Conservation (phyloP, 2,113 vertebrate genomes). For the Fukomys damarensis region DNA sequence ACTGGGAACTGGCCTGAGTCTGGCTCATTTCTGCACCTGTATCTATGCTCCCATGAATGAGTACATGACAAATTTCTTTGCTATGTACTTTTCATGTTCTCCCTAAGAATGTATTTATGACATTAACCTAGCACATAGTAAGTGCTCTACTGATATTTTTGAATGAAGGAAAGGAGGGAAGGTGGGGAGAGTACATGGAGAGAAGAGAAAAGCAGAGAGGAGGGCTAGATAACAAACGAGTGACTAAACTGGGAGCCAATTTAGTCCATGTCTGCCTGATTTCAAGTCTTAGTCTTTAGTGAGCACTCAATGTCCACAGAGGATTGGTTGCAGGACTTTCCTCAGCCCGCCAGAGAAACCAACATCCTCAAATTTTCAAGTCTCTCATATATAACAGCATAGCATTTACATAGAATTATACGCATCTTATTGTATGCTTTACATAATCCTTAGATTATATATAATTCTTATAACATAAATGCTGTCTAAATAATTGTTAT, state of each 20-base stretch:
- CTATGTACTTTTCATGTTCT: background rate
- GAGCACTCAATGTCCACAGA: background rate
- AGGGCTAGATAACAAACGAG: background rate
- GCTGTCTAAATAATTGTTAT: background rate
- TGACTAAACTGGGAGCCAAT: background rate
- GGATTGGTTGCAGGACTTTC: background rate
- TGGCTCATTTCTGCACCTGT: background rate
- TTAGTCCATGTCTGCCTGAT: background rate
- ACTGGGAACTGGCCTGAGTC: background rate
- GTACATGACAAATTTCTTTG: background rate
- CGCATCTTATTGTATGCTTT: background rate
- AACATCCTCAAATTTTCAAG: background rate
- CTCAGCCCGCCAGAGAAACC: background rate
- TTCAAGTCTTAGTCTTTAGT: background rate
- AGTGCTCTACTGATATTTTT: conserved; percentile 19
- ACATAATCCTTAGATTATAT: background rate
- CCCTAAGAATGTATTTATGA: background rate
- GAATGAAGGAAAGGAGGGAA: background rate
- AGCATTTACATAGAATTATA: background rate
- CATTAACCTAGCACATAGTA: background rate
- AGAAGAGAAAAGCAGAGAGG: background rate
- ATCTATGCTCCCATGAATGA: background rate
- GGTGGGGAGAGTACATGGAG: background rate
- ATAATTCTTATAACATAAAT: background rate
- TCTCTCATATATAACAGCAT: background rate